Evolutionary conservation across 2,888 invertebrate genomes (phyloP).

Genomic region (Blera fallax): DNA sequence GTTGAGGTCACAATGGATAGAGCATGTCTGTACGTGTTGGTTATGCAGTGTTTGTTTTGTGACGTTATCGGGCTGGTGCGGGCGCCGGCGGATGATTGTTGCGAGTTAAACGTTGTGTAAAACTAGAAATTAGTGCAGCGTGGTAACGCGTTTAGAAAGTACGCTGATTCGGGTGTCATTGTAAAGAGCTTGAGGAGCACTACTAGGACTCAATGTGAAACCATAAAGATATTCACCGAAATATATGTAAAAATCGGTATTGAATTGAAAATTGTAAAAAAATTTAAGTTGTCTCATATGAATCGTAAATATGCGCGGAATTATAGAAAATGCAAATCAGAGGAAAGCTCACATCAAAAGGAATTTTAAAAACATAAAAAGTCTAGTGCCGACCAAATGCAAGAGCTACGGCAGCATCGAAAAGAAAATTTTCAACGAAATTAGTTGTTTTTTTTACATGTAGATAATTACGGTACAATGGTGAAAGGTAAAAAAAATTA

Average conservation of each 20-base stretch:
- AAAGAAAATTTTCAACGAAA: too few relatives aligned
- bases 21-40: too few relatives aligned
- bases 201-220: too few relatives aligned
- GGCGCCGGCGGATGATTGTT: background rate
- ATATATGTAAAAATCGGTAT: background rate
- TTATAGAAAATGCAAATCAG: background rate
- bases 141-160: background rate
- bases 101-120: background rate
- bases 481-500: too few relatives aligned
- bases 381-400: background rate
- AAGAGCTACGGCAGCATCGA: background rate
- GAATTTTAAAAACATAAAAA: background rate
- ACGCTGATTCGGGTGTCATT: background rate
- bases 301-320: background rate
- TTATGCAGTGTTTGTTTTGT: too few relatives aligned
- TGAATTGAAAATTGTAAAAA: background rate
- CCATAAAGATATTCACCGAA: background rate
- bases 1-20: too few relatives aligned
- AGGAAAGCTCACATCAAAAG: background rate
- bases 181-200: background rate
- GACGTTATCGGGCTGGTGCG: background rate
- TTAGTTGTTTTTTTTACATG: too few relatives aligned
- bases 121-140: background rate
- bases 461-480: too few relatives aligned
- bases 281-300: background rate